A percentile compares a stretch with the other conserved stretches of the same genome.
phyloP scores from a whole-genome alignment of 1,140 invertebrate genomes.

The Drosophila sucinea region DNA sequence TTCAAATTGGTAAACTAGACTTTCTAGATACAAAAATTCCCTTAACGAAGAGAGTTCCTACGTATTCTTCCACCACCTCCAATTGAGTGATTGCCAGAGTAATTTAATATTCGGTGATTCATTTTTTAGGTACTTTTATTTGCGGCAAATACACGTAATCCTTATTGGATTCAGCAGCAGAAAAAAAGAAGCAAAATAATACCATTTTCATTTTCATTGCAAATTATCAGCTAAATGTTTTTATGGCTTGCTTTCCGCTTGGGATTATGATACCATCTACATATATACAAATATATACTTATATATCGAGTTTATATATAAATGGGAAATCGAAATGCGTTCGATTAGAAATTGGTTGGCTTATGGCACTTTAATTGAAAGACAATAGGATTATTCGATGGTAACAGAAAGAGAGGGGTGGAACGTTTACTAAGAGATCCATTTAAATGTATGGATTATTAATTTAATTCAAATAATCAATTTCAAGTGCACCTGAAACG shows the following conservation, averaged over 20 bases:
- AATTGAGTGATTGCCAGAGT: neutral
- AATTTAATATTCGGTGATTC: neutral
- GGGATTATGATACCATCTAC: neutral
- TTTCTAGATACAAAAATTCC: too few species aligned
- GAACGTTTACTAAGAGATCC: too few species aligned
- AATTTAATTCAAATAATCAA: too few species aligned
- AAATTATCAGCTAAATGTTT: constrained; percentile 70
- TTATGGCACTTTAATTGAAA: constrained; percentile 1
- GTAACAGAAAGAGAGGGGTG: too few species aligned
- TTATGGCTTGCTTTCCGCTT: constrained; percentile 50
- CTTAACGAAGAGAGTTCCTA: too few species aligned
- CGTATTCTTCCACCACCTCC: too few species aligned
- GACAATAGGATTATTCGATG: neutral
- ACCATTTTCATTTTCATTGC: constrained; percentile 69
- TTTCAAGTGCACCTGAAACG: too few species aligned
- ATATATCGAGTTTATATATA: neutral
- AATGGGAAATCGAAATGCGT: neutral
- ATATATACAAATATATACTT: constrained; percentile 21
- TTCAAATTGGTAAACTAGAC: neutral
- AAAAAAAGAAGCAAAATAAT: constrained; percentile 5
- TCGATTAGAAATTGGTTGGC: constrained; percentile 3
- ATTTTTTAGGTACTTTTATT: neutral
- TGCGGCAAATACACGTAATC: constrained; percentile 32
- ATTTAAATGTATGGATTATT: too few species aligned
- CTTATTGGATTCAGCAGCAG: constrained; percentile 16